Evolutionary conservation across 2,888 invertebrate genomes (phyloP).

Genomic region (Cosmia trapezina): DNA sequence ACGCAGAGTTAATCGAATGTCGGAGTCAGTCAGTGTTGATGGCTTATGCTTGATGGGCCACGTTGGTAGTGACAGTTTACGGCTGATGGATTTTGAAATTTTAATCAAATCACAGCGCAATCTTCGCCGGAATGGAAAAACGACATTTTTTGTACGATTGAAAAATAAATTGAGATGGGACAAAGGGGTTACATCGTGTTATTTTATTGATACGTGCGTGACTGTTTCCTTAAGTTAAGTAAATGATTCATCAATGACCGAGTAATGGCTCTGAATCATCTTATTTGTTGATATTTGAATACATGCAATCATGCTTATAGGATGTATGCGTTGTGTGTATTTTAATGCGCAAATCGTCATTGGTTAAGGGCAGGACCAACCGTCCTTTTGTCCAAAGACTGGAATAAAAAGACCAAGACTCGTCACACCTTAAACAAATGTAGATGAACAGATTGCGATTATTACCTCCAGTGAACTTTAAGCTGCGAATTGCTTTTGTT

Average conservation of each 20-base stretch:
- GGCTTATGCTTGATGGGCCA: slow-evolving; percentile 28
- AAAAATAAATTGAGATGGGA: not conserved
- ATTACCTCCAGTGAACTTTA: slow-evolving; percentile 12
- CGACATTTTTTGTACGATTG: not conserved
- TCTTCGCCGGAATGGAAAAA: not conserved
- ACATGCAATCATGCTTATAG: slow-evolving; percentile 1
- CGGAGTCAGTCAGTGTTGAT: slow-evolving; percentile 45
- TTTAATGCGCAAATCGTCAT: slow-evolving; percentile 15
- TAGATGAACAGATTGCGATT: not conserved
- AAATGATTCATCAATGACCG: slow-evolving; percentile 59
- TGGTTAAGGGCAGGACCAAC: not conserved
- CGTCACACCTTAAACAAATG: slow-evolving; percentile 4
- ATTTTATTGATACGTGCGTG: slow-evolving; percentile 38
- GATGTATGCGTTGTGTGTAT: slow-evolving; percentile 1
- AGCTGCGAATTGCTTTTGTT: not conserved
- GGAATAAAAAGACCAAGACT: slow-evolving; percentile 6
- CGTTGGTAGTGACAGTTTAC: slow-evolving; percentile 7
- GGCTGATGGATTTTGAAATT: slow-evolving; percentile 29
- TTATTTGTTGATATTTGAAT: slow-evolving; percentile 37
- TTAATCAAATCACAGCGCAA: slow-evolving; percentile 13
- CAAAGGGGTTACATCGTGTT: slow-evolving; percentile 8
- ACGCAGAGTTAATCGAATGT: slow-evolving; percentile 58
- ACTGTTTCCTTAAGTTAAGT: slow-evolving; percentile 44
- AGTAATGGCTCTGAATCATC: slow-evolving; percentile 55
- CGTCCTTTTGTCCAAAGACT: slow-evolving; percentile 7